Evolutionary conservation across 2,113 vertebrate species (phyloP).

Genomic region (Rhinoptilus africanus): DNA sequence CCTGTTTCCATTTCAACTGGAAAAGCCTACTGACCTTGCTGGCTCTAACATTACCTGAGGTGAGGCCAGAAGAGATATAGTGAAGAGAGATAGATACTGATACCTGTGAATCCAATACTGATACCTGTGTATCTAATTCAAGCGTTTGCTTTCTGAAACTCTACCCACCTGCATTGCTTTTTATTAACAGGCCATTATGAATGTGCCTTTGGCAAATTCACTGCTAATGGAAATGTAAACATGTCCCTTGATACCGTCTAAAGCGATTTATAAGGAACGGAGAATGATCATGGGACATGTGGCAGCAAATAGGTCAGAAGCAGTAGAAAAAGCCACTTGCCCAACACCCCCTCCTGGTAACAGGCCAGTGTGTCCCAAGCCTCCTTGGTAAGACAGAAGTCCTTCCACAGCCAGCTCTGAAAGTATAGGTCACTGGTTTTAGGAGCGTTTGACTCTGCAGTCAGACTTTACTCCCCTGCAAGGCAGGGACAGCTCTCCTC

Average conservation of each 20-base stretch:
- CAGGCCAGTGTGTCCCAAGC: neutral
- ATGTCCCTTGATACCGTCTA: neutral
- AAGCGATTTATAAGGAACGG: neutral
- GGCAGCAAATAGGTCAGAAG: neutral
- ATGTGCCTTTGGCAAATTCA: neutral
- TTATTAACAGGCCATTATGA: neutral
- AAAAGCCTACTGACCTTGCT: constrained; percentile 42
- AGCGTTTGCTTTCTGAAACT: constrained; percentile 51
- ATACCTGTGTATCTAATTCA: constrained; percentile 65
- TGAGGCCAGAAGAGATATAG: constrained; percentile 46
- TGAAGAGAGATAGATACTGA: constrained; percentile 45
- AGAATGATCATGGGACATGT: fast-evolving
- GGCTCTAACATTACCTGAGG: constrained; percentile 49
- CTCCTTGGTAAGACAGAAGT: neutral
- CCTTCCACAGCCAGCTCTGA: neutral
- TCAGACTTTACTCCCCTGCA: neutral
- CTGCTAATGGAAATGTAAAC: neutral
- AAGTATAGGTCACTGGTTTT: neutral
- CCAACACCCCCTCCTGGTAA: neutral
- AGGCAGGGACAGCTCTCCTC: neutral
- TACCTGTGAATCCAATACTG: constrained; percentile 49
- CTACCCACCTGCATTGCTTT: constrained; percentile 25
- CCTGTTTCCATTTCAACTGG: constrained; percentile 57
- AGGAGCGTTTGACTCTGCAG: neutral
- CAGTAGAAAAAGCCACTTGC: neutral